Evolutionary conservation across 64 coral and sea anemone genomes (phyloP).

Genomic region (Montipora foliosa): DNA sequence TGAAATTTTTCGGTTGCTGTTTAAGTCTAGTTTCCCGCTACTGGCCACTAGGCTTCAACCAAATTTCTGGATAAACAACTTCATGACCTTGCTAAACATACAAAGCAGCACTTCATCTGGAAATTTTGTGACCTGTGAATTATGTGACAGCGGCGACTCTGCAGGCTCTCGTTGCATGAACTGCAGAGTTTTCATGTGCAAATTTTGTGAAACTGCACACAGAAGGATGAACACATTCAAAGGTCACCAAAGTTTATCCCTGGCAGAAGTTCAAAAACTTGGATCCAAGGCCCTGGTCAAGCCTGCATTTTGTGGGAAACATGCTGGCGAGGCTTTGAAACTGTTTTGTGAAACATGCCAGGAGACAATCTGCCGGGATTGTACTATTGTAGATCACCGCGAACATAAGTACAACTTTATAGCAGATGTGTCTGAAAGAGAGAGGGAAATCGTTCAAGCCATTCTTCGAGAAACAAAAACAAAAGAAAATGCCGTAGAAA

Average conservation of each 20-base stretch:
- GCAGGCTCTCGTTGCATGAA: background rate
- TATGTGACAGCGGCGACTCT: background rate
- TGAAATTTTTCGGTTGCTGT: no score
- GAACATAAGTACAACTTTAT: constrained; percentile 45
- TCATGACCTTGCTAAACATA: constrained; percentile 13
- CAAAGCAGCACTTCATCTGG: constrained; percentile 1
- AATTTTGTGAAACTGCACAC: constrained; percentile 39
- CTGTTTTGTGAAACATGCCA: constrained; percentile 59
- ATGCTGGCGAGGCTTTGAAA: constrained; percentile 32
- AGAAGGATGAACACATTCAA: constrained; percentile 24
- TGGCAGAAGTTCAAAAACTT: constrained; percentile 28
- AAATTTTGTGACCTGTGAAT: background rate
- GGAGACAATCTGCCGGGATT: constrained; percentile 52
- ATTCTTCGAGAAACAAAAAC: background rate
- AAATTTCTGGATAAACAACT: constrained; percentile 41
- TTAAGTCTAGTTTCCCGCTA: no score
- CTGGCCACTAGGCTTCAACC: background rate
- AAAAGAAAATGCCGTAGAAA: background rate
- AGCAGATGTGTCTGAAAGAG: constrained; percentile 10
- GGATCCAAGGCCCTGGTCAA: constrained; percentile 43
- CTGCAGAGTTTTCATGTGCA: background rate
- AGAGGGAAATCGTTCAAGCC: background rate
- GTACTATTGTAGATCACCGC: constrained; percentile 66
- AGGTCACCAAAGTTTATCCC: constrained; percentile 39
- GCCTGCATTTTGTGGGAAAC: constrained; percentile 30